phyloP scores from a whole-genome alignment of 2,797 vertebrate species.

The Graptemys geographica region DNA sequence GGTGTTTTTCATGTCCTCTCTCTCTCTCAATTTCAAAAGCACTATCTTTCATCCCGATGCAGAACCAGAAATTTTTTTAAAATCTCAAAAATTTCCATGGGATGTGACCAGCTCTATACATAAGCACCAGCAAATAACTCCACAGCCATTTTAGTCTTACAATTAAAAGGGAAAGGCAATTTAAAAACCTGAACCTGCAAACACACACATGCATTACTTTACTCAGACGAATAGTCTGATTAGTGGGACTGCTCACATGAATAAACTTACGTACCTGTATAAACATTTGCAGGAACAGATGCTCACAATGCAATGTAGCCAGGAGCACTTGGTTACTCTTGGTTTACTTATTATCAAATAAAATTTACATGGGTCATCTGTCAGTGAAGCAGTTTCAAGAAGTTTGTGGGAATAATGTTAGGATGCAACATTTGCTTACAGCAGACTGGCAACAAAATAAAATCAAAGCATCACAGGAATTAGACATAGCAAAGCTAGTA shows the following conservation, averaged over 20 bases:
- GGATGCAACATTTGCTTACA: not conserved
- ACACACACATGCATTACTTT: not conserved
- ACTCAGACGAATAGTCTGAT: not conserved
- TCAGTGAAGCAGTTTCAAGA: not conserved
- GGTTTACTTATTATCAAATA: not conserved
- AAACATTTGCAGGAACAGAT: not conserved
- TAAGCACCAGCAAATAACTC: not conserved
- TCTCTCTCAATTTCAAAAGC: too few relatives aligned
- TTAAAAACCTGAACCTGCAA: not conserved
- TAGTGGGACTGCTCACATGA: not conserved
- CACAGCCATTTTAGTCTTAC: accelerated
- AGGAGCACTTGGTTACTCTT: not conserved
- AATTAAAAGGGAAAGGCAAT: not conserved
- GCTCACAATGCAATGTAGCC: not conserved
- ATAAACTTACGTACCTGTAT: not conserved
- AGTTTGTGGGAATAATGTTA: not conserved
- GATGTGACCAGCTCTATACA: not conserved
- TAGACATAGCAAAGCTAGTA: not conserved
- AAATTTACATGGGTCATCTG: not conserved
- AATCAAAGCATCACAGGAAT: not conserved
- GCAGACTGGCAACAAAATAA: not conserved
- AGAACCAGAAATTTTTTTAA: too few relatives aligned
- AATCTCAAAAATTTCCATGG: too few relatives aligned
- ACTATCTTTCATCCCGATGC: too few relatives aligned
- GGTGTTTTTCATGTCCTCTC: too few relatives aligned